A percentile compares a stretch with the other conserved stretches of the same genome.
Evolutionary conservation across 37 sponge, comb jelly and placozoan genomes (phyloP).

Genomic region (Chondrilla cf. caribensis): DNA sequence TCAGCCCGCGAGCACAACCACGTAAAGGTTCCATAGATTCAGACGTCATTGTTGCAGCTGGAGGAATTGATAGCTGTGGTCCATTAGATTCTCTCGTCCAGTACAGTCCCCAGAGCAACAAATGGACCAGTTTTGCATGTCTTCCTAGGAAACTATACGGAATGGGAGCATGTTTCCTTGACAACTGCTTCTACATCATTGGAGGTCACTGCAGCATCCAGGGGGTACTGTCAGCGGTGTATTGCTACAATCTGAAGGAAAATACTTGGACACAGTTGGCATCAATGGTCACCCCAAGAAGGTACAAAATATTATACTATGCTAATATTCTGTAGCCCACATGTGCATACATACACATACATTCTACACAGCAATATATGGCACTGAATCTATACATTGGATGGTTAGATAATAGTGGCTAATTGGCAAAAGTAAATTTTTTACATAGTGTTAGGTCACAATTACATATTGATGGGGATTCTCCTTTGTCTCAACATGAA

Average conservation of each 20-base stretch:
- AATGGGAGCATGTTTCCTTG: slow-evolving; percentile 30
- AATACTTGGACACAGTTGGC: slow-evolving; percentile 32
- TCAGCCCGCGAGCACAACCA: slow-evolving; percentile 48
- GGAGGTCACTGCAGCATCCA: slow-evolving; percentile 36
- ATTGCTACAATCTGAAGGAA: slow-evolving; percentile 38
- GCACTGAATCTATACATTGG: no score
- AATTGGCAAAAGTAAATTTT: no score
- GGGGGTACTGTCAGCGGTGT: slow-evolving; percentile 6
- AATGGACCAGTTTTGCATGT: slow-evolving; percentile 25
- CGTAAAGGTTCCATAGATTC: slow-evolving; percentile 31
- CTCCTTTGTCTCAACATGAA: no score
- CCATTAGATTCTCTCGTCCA: slow-evolving; percentile 31
- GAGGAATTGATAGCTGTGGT: slow-evolving; percentile 33
- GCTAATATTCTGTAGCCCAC: no score
- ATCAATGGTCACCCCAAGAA: slow-evolving; percentile 37
- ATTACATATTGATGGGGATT: no score
- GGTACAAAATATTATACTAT: no score
- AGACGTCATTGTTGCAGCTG: slow-evolving; percentile 40
- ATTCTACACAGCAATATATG: no score
- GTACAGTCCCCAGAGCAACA: slow-evolving; percentile 20
- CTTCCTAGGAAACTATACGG: slow-evolving; percentile 29
- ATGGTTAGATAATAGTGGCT: no score
- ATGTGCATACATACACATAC: no score
- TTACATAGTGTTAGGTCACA: no score
- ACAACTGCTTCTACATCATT: slow-evolving; percentile 28